phyloP scores from a whole-genome alignment of 2,113 vertebrate species.

The Nothobranchius kuhntae region DNA sequence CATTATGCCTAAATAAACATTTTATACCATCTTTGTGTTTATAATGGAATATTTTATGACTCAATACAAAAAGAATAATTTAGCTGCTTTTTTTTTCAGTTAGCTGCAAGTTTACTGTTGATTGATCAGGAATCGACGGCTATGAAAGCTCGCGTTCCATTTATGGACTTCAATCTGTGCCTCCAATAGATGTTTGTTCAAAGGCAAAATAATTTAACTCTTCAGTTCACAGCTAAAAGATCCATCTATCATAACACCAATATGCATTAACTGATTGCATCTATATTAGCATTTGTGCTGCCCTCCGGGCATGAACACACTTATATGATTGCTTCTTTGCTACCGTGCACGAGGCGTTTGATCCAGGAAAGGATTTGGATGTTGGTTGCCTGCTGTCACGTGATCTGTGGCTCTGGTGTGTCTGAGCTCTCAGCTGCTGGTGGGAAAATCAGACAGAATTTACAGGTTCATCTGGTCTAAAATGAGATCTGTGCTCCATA shows the following conservation, averaged over 20 bases:
- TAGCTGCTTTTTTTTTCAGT: not conserved
- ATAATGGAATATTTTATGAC: conserved; percentile 26
- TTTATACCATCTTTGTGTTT: not conserved
- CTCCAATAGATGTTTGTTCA: too few species aligned
- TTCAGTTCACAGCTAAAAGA: conserved; percentile 34
- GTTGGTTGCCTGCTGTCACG: conserved; percentile 59
- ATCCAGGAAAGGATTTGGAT: conserved; percentile 69
- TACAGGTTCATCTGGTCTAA: conserved; percentile 57
- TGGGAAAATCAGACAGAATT: conserved; percentile 56
- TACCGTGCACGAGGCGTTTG: conserved; percentile 56
- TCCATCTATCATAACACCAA: conserved; percentile 10
- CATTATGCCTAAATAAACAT: too few species aligned
- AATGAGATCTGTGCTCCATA: not conserved
- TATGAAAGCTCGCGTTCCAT: conserved; percentile 36
- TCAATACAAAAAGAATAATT: conserved; percentile 58
- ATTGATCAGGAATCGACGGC: conserved; percentile 33
- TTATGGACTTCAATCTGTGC: conserved; percentile 13
- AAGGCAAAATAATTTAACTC: conserved; percentile 26
- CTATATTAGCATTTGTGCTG: conserved; percentile 66
- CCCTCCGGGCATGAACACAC: conserved; percentile 57
- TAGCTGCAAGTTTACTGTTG: conserved; percentile 18
- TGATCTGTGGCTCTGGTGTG: conserved; percentile 56
- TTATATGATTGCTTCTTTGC: conserved; percentile 69
- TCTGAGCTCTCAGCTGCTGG: conserved; percentile 63
- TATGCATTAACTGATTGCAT: conserved; percentile 69